Evolutionary conservation across 2,888 invertebrate species (phyloP), one percentile per base, ranked within the genome.

Genomic region (Acanthopleura granulata): DNA sequence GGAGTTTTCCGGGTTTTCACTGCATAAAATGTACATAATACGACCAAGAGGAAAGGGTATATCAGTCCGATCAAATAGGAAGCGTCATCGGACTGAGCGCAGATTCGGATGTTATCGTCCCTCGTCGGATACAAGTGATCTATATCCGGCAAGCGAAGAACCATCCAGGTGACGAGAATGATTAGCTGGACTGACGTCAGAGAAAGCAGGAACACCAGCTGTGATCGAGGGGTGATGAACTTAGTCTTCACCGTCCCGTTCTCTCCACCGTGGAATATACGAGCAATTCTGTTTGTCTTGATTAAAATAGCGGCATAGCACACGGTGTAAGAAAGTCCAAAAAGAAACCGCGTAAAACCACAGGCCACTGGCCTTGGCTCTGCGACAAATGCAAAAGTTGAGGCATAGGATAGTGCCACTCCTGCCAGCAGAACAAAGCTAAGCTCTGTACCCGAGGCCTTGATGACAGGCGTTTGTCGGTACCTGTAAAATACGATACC

Each of bases 1-100:
- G 93, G 93, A 79, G 92, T 92, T 82, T 93, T 93, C 72, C 93
- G 85, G 12, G 93, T 93, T 83, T 92, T 92, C 76, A 93, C 89
- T 22, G 93, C 93, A 83, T 92, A 93, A 15, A 92, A 88, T 0
- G 92, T 92, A 84, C 93, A 93, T 61, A 91, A 84, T 1, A 92
- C 90, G 78, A 93, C 92, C 27, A 93, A 87, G 50, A 92, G 77
- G 62, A 92, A 91, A 0, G 93, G 93, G 79, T 93, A 93, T 51
- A 92, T 87, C 49, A 93, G 89, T 0, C 92, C 92, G 16, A 92
- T 89, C 76, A 91, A 76, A 84, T 92, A 93, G 0, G 92, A 91
- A 72, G 90, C 90, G 73, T 91, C 91, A 71, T 91, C 76, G 12
- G 92, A 90, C 0, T 92, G 92, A 75, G 84, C 77, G 73, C 90